These are phyloP conservation scores for Cyclargus thomasi DNA, from an alignment of 1,140 invertebrate species.

Conservation along the genomic window DNA sequence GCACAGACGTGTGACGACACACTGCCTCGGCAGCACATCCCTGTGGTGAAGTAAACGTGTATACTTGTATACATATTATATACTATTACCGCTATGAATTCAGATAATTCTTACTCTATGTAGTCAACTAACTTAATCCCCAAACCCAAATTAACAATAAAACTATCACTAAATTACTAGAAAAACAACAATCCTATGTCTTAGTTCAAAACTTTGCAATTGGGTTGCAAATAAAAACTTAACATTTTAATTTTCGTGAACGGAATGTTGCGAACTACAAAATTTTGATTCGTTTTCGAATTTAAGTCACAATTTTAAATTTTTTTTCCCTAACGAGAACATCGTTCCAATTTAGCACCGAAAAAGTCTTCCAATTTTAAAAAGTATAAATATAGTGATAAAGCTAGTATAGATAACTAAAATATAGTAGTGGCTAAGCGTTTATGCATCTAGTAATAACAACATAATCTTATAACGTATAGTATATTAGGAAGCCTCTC, in stretches of 20 bases:
- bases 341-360: slow-evolving; percentile 71
- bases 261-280: slow-evolving; percentile 68
- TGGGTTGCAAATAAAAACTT: slow-evolving; percentile 69
- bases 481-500: slow-evolving; percentile 72
- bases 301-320: slow-evolving; percentile 36
- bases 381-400: slow-evolving; percentile 64
- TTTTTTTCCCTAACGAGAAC: slow-evolving; percentile 57
- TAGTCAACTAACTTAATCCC: slow-evolving; percentile 71
- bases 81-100: slow-evolving; percentile 68
- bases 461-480: slow-evolving; percentile 69
- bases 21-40: slow-evolving; percentile 70
- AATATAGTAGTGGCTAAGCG: slow-evolving; percentile 67
- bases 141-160: slow-evolving; percentile 74
- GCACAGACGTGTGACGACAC: slow-evolving; percentile 40
- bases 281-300: slow-evolving; percentile 49
- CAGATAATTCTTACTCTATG: slow-evolving; percentile 70
- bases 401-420: slow-evolving; percentile 69
- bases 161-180: slow-evolving; percentile 67
- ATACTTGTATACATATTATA: slow-evolving; percentile 26
- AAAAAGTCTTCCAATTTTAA: slow-evolving; percentile 71
- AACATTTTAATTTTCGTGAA: slow-evolving; percentile 53
- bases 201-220: slow-evolving; percentile 53
- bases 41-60: slow-evolving; percentile 70
- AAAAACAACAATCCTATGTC: slow-evolving; percentile 70
- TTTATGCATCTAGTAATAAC: slow-evolving; percentile 72